Conservation (phyloP, 2,888 invertebrate genomes). For the Scrobipalpa costella region DNA sequence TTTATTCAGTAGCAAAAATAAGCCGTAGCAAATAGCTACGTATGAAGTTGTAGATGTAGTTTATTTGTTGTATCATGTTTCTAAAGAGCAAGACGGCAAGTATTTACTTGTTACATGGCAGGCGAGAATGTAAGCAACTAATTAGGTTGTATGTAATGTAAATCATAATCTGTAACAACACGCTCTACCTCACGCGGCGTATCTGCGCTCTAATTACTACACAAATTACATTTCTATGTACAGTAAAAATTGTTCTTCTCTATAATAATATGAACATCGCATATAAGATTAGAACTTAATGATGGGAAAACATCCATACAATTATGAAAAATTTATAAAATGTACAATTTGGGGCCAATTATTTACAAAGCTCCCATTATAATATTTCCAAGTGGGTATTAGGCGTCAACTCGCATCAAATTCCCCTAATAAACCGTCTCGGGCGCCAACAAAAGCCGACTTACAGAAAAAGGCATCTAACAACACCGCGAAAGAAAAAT, state of each 20-base stretch:
- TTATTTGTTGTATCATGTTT: background rate
- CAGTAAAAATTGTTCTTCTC: no score
- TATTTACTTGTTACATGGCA: background rate
- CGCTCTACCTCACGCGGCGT: background rate
- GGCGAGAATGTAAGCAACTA: constrained; percentile 1
- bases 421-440: constrained; percentile 21
- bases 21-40: constrained; percentile 3
- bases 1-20: constrained; percentile 6
- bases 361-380: constrained; percentile 7
- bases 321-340: no score
- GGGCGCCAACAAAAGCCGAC: constrained; percentile 40
- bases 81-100: background rate
- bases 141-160: constrained; percentile 3
- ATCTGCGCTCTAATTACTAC: constrained; percentile 4
- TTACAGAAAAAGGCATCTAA: constrained; percentile 43
- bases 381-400: constrained; percentile 1
- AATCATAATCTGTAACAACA: background rate
- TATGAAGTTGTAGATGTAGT: background rate
- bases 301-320: no score
- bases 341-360: background rate
- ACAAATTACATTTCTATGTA: background rate
- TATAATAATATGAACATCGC: no score
- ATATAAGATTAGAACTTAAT: no score
- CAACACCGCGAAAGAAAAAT: constrained; percentile 52
- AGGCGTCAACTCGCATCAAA: constrained; percentile 10